Evolutionary conservation across 2,113 vertebrate species (phyloP).

Genomic region (Myxocyprinus asiaticus): DNA sequence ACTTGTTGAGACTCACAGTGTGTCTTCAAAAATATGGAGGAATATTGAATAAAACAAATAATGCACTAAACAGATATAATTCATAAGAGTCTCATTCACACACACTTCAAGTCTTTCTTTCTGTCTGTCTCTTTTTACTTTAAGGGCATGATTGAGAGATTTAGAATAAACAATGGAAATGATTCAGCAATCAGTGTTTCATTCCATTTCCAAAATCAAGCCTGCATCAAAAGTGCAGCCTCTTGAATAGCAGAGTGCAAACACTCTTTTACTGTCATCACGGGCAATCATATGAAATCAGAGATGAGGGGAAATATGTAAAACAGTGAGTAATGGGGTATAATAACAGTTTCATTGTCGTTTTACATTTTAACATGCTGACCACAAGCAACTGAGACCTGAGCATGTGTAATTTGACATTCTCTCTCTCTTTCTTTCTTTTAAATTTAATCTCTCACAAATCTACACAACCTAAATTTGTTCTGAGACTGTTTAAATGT

Average conservation of each 20-base stretch:
- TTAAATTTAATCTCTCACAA: neutral
- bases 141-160: conserved; percentile 13
- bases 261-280: conserved; percentile 35
- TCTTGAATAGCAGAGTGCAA: conserved; percentile 13
- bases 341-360: conserved; percentile 25
- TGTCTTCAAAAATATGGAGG: conserved; percentile 42
- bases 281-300: conserved; percentile 36
- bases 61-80: too few species aligned
- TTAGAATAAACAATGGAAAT: conserved; percentile 33
- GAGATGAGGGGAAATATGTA: conserved; percentile 39
- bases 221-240: conserved; percentile 18
- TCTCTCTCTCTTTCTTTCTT: neutral
- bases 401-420: neutral
- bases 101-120: conserved; percentile 12
- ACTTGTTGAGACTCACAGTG: too few species aligned
- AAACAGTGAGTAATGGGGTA: conserved; percentile 13
- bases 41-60: too few species aligned
- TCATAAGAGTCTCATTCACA: conserved; percentile 5
- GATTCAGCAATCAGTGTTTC: conserved; percentile 16
- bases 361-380: conserved; percentile 25
- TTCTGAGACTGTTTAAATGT: neutral
- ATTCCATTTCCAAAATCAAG: conserved; percentile 23
- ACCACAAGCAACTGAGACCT: conserved; percentile 29
- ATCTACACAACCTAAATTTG: neutral
- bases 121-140: neutral